phyloP scores from a whole-genome alignment of 2,888 invertebrate species.

The Pasiphila rectangulata region DNA sequence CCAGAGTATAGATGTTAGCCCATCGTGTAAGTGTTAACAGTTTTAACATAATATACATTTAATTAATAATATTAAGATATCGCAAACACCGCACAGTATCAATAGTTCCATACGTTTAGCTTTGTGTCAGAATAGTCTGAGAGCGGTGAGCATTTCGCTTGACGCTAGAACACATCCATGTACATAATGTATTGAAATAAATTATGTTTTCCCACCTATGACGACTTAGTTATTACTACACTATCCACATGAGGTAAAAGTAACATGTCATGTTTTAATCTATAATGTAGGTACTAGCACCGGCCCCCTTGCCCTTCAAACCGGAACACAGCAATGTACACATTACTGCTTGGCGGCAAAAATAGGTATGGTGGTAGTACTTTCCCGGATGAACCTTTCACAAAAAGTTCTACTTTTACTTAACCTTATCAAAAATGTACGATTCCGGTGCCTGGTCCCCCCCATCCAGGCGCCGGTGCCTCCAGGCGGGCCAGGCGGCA shows the following conservation, averaged over 20 bases:
- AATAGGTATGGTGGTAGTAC: too few species aligned
- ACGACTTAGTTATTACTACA: slow-evolving; percentile 11
- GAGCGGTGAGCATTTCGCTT: slow-evolving; percentile 53
- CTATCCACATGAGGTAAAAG: neutral
- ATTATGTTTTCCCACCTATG: slow-evolving; percentile 71
- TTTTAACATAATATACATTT: slow-evolving; percentile 34
- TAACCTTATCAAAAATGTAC: too few species aligned
- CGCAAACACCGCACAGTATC: slow-evolving; percentile 50
- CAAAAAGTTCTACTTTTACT: too few species aligned
- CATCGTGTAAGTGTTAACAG: slow-evolving; percentile 26
- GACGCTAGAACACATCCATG: slow-evolving; percentile 58
- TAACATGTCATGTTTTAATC: neutral
- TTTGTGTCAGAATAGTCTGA: slow-evolving; percentile 52
- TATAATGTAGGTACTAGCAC: too few species aligned
- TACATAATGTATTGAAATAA: slow-evolving; percentile 70
- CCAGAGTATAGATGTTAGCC: slow-evolving; percentile 3
- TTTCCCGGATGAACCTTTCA: too few species aligned
- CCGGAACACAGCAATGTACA: too few species aligned
- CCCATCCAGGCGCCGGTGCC: too few species aligned
- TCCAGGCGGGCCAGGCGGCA: too few species aligned
- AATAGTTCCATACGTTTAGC: slow-evolving; percentile 45
- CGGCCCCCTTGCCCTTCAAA: too few species aligned
- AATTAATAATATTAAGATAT: slow-evolving; percentile 52
- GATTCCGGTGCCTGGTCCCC: too few species aligned
- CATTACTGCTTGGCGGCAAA: too few species aligned